phyloP scores from a whole-genome alignment of 2,113 vertebrate genomes.

The Paratilapia polleni region DNA sequence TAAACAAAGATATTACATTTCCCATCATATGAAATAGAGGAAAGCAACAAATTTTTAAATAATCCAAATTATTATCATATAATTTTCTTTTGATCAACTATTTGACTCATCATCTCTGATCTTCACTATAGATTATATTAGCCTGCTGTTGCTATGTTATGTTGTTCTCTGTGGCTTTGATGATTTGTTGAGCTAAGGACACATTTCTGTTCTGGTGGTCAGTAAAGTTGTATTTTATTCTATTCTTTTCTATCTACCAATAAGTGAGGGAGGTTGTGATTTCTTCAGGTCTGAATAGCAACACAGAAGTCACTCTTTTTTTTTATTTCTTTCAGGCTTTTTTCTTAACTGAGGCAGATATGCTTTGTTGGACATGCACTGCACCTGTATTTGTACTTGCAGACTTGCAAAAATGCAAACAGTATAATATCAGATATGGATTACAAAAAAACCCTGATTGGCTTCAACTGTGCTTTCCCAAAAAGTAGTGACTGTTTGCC shows the following conservation, averaged over 20 bases:
- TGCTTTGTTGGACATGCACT: not conserved
- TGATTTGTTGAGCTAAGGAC: too few relatives aligned
- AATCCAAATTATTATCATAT: too few relatives aligned
- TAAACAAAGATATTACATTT: too few relatives aligned
- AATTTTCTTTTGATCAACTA: too few relatives aligned
- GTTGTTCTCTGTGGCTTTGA: not conserved
- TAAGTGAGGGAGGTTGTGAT: not conserved
- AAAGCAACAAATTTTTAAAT: too few relatives aligned
- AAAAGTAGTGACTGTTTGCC: not conserved
- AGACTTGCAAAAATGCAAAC: not conserved
- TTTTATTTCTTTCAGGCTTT: not conserved
- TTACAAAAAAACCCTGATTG: not conserved
- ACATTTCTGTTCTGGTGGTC: too few relatives aligned
- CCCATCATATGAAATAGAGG: too few relatives aligned
- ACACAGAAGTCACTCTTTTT: too few relatives aligned
- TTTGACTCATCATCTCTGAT: too few relatives aligned
- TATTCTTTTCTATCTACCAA: not conserved
- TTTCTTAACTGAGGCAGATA: not conserved
- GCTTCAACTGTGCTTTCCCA: not conserved
- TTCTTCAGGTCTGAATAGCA: not conserved
- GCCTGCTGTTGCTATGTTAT: too few relatives aligned
- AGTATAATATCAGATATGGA: not conserved
- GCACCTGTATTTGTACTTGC: constrained; percentile 2
- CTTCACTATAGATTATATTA: not conserved
- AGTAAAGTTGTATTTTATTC: not conserved